A percentile compares a stretch with the other conserved stretches of the same genome.
These are phyloP conservation scores for Vulpes vulpes DNA, from an alignment of 2,113 vertebrate species.

Conservation along the genomic window DNA sequence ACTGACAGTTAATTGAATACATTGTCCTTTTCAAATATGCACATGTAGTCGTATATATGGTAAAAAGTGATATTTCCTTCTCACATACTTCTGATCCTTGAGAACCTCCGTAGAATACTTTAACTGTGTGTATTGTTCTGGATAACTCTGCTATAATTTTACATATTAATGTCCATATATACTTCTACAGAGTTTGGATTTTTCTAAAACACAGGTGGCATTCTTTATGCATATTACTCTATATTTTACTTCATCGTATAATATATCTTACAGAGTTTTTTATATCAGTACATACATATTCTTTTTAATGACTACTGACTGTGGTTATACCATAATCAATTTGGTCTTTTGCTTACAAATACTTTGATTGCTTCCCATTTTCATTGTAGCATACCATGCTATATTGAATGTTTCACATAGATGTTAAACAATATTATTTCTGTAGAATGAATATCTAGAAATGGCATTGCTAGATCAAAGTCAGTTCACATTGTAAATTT, in stretches of 20 bases:
- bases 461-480: not conserved
- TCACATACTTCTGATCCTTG: not conserved
- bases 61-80: not conserved
- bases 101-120: not conserved
- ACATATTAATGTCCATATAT: not conserved
- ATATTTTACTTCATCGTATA: not conserved
- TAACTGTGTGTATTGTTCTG: not conserved
- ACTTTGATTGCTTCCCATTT: not conserved
- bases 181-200: not conserved
- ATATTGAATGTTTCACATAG: not conserved
- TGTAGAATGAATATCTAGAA: not conserved
- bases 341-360: not conserved
- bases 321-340: not conserved
- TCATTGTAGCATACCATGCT: not conserved
- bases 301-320: not conserved
- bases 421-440: not conserved
- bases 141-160: not conserved
- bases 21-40: not conserved
- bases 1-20: not conserved
- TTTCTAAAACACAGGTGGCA: not conserved
- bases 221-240: not conserved
- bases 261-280: not conserved
- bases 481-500: constrained; percentile 21
- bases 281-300: not conserved
- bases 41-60: not conserved